These are phyloP conservation scores for Paramisgurnus dabryanus DNA, from an alignment of 2,113 vertebrate genomes.

Conservation along the genomic window DNA sequence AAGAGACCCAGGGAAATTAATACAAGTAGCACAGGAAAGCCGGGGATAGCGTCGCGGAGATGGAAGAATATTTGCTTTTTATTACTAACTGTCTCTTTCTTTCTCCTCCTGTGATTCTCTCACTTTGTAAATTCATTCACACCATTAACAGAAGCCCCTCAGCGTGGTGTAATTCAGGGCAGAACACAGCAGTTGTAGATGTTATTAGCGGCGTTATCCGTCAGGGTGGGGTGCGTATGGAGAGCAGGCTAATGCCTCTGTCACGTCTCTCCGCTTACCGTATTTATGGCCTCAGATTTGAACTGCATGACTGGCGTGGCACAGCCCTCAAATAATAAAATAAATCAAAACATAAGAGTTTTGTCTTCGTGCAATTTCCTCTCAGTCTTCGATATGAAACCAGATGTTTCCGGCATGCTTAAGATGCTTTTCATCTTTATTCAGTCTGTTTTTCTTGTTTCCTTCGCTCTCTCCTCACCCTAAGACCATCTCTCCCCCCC, in stretches of 20 bases:
- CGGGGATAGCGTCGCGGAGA: slow-evolving; percentile 15
- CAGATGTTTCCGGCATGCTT: slow-evolving; percentile 95
- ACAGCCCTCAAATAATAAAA: slow-evolving; percentile 88
- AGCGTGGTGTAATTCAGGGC: slow-evolving; percentile 82
- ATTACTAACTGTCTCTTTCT: neutral
- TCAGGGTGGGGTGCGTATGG: slow-evolving; percentile 81
- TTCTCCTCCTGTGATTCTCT: slow-evolving; percentile 6
- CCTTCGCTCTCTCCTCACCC: slow-evolving; percentile 34
- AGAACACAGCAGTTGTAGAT: slow-evolving; percentile 81
- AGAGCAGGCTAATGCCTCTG: slow-evolving; percentile 82
- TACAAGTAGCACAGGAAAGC: slow-evolving; percentile 18
- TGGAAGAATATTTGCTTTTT: slow-evolving; percentile 34
- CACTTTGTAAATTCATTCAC: slow-evolving; percentile 58
- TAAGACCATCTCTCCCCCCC: slow-evolving; percentile 24
- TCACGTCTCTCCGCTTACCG: slow-evolving; percentile 78
- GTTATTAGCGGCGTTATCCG: slow-evolving; percentile 84
- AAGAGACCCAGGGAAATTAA: slow-evolving; percentile 39
- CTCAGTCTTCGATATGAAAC: slow-evolving; percentile 88
- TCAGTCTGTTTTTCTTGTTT: slow-evolving; percentile 66
- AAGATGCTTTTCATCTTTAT: slow-evolving; percentile 94
- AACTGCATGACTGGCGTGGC: slow-evolving; percentile 83
- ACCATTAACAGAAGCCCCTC: slow-evolving; percentile 70
- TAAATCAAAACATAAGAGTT: slow-evolving; percentile 98
- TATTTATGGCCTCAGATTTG: slow-evolving; percentile 88
- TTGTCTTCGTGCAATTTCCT: slow-evolving; percentile 95